These are phyloP conservation scores for Musca domestica DNA, from an alignment of 1,140 invertebrate species.

Conservation along the genomic window DNA sequence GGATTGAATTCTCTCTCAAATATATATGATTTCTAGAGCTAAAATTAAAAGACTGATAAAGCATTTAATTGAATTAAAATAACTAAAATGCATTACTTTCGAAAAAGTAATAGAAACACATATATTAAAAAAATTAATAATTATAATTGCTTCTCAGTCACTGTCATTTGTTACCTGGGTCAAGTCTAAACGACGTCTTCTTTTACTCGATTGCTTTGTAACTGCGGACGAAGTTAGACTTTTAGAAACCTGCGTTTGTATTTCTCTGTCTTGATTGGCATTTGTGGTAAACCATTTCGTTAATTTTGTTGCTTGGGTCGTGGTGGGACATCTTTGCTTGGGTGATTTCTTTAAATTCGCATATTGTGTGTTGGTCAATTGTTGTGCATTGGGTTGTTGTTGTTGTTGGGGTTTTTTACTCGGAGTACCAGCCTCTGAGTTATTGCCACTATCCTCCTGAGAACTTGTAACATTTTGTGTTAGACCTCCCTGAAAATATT, in stretches of 20 bases:
- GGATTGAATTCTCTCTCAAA: no score
- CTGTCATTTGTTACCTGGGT: no score
- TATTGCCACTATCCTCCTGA: background rate
- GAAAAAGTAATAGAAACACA: no score
- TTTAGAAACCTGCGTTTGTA: background rate
- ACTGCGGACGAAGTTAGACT: background rate
- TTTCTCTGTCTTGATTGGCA: background rate
- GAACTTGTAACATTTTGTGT: constrained; percentile 24
- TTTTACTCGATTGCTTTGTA: no score
- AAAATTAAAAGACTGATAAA: no score
- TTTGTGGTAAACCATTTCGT: constrained; percentile 44
- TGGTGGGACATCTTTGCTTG: constrained; percentile 31
- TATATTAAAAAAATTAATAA: no score
- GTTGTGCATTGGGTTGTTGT: background rate
- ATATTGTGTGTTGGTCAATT: constrained; percentile 12
- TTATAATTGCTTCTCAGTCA: no score
- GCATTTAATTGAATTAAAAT: no score
- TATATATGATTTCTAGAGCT: no score
- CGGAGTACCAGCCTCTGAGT: constrained; percentile 15
- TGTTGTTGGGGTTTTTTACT: background rate
- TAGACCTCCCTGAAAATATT: constrained; percentile 40
- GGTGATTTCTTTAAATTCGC: constrained; percentile 35
- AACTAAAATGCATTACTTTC: no score
- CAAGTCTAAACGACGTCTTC: no score
- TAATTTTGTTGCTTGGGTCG: constrained; percentile 44